phyloP scores from a whole-genome alignment of 53 echinoderm and acorn worm species.

The Astropecten irregularis region DNA sequence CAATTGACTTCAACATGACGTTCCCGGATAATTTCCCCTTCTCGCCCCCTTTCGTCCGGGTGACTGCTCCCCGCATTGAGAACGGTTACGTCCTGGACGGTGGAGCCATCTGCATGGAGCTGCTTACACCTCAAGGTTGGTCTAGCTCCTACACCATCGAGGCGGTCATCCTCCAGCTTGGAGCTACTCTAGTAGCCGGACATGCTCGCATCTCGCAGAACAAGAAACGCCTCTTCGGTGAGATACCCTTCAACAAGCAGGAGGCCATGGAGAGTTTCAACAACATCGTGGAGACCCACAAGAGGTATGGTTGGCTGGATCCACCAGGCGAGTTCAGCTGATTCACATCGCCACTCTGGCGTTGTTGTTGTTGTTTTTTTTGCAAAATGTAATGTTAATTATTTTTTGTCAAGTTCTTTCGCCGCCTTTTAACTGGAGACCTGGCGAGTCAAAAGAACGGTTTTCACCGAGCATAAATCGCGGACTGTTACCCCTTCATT shows the following conservation, averaged over 20 bases:
- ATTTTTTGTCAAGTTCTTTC: too few species aligned
- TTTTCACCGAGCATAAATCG: too few species aligned
- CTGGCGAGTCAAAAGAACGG: too few species aligned
- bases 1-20: constrained; percentile 69
- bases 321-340: constrained; percentile 77
- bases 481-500: too few species aligned
- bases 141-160: constrained; percentile 77
- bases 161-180: constrained; percentile 79
- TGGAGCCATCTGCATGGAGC: constrained; percentile 83
- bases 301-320: constrained; percentile 73
- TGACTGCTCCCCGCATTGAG: constrained; percentile 70
- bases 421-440: too few species aligned
- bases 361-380: background rate
- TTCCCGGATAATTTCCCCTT: constrained; percentile 86
- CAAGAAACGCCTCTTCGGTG: constrained; percentile 49
- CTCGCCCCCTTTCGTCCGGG: constrained; percentile 78
- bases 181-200: constrained; percentile 75
- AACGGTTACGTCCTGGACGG: constrained; percentile 81
- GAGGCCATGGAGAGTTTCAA: constrained; percentile 74
- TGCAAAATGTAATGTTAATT: too few species aligned
- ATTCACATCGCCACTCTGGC: too few species aligned
- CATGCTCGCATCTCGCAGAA: constrained; percentile 66
- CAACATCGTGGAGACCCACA: constrained; percentile 75
- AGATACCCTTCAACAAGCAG: constrained; percentile 73
- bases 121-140: constrained; percentile 79